Conservation (phyloP, 2,797 vertebrate species). For the Gymnothorax javanicus region DNA sequence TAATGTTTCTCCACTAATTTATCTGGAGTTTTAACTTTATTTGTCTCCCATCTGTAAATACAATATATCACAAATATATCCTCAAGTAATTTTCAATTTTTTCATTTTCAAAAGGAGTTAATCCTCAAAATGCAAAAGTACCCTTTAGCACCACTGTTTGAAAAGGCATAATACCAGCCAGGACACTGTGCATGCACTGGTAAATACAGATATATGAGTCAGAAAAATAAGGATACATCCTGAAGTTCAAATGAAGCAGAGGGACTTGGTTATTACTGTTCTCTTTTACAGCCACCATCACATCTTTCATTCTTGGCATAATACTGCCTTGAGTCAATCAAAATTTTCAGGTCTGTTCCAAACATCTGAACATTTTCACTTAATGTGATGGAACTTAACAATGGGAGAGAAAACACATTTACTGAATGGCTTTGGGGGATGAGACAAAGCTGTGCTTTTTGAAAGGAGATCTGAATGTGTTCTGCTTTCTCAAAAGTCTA, state of each 20-base stretch:
- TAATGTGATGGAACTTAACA: not conserved
- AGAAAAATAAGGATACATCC: not conserved
- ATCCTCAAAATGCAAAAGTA: not conserved
- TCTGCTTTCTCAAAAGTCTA: conserved; percentile 4
- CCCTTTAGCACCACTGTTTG: not conserved
- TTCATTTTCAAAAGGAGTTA: not conserved
- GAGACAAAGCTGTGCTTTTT: not conserved
- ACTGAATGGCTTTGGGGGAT: not conserved
- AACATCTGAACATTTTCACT: not conserved
- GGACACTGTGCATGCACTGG: not conserved
- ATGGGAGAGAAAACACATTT: conserved; percentile 7
- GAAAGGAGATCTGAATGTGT: conserved; percentile 1
- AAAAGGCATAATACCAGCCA: not conserved
- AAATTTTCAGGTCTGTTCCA: not conserved
- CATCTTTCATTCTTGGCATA: not conserved
- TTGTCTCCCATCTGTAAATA: no score
- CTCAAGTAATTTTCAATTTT: not conserved
- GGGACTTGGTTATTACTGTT: not conserved
- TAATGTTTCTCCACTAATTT: no score
- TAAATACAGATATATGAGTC: not conserved
- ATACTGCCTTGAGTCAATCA: not conserved
- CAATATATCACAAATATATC: not conserved
- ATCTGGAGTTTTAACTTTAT: no score
- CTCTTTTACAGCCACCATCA: not conserved
- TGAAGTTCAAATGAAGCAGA: not conserved